Percentiles rank a stretch among this genome's conserved stretches.
Conservation (phyloP, 2,113 vertebrate species). For the Corythornis madagascariensis region DNA sequence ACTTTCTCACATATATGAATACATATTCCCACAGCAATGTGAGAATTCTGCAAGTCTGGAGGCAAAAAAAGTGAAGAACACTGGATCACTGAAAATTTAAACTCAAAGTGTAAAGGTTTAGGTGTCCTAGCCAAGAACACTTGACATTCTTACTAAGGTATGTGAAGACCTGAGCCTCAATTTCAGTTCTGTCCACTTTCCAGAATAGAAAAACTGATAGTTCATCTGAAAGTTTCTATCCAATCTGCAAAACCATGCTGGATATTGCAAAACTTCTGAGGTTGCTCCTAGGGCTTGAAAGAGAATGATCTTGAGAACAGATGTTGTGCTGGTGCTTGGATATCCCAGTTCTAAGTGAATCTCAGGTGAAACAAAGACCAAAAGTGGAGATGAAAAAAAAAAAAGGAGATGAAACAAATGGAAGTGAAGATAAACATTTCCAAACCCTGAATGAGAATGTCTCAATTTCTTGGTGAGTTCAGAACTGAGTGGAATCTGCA, state of each 20-base stretch:
- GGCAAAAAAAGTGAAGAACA: slow-evolving; percentile 8
- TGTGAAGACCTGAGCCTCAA: not conserved
- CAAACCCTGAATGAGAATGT: not conserved
- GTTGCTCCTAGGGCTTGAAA: not conserved
- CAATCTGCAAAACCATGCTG: not conserved
- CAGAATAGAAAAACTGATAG: not conserved
- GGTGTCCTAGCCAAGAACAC: not conserved
- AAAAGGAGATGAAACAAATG: not conserved
- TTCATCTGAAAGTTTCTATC: not conserved
- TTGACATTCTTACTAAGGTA: not conserved
- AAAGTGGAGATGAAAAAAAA: not conserved
- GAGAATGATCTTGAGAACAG: not conserved
- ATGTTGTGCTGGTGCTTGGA: not conserved
- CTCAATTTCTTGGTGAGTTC: not conserved
- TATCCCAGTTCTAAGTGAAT: not conserved
- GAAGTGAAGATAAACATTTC: not conserved
- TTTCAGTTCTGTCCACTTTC: not conserved
- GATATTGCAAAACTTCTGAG: not conserved
- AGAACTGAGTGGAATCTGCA: not conserved
- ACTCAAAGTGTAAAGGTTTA: not conserved
- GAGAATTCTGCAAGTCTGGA: slow-evolving; percentile 21
- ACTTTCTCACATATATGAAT: not conserved
- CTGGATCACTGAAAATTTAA: slow-evolving; percentile 11
- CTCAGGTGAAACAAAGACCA: not conserved
- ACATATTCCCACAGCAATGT: not conserved